These are phyloP conservation scores for Fopius arisanus DNA, from an alignment of 1,140 invertebrate genomes.

Conservation along the genomic window DNA sequence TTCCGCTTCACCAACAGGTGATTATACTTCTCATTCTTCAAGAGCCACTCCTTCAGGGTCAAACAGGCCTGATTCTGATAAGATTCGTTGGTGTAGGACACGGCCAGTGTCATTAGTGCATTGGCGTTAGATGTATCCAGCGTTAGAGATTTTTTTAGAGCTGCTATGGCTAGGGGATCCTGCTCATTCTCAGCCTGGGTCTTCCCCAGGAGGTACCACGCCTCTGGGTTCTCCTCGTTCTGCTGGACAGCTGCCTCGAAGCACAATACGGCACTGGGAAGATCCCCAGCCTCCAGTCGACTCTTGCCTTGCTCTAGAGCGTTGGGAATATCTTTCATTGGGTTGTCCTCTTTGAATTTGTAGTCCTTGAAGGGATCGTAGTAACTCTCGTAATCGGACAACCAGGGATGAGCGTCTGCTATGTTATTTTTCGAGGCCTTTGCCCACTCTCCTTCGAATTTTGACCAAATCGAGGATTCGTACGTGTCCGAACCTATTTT, in stretches of 20 bases:
- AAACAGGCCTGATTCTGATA: constrained; percentile 78
- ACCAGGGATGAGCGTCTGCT: constrained; percentile 70
- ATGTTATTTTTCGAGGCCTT: constrained; percentile 68
- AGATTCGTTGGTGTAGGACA: constrained; percentile 96
- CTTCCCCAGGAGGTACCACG: constrained; percentile 83
- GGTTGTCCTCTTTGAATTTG: constrained; percentile 86
- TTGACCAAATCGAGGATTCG: constrained; percentile 77
- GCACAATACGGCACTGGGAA: constrained; percentile 93
- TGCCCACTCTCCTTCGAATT: constrained; percentile 81
- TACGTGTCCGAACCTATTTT: constrained; percentile 56
- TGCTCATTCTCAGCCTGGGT: constrained; percentile 93
- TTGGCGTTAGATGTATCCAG: constrained; percentile 83
- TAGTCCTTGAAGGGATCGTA: constrained; percentile 80
- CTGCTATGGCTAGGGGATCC: constrained; percentile 88
- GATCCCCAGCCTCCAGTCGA: constrained; percentile 84
- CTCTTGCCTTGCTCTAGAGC: constrained; percentile 87
- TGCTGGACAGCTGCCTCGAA: constrained; percentile 96
- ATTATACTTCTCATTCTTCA: constrained; percentile 83
- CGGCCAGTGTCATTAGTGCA: constrained; percentile 89
- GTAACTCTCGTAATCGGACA: constrained; percentile 71
- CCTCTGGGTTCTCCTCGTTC: constrained; percentile 80
- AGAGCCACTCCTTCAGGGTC: constrained; percentile 84
- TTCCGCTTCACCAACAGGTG: constrained; percentile 69
- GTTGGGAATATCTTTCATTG: constrained; percentile 81
- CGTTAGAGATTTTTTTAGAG: constrained; percentile 84